phyloP scores from a whole-genome alignment of 2,113 vertebrate genomes.

The Sinosuthora webbiana region DNA sequence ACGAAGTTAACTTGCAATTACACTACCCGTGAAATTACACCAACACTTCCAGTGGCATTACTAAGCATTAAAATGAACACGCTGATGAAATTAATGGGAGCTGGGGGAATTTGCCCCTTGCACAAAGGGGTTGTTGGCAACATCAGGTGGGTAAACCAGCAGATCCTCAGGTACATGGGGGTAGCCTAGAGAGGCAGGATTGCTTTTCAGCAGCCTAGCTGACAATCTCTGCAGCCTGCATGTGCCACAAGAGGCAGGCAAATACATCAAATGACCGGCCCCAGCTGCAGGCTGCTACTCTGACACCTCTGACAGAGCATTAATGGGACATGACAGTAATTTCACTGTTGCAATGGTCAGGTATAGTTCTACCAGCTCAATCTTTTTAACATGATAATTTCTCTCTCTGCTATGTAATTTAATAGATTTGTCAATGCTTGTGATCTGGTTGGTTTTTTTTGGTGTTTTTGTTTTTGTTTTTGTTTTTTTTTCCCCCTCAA shows the following conservation, averaged over 20 bases:
- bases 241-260: background rate
- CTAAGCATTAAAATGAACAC: background rate
- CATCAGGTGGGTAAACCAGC: background rate
- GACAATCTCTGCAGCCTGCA: background rate
- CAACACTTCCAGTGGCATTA: conserved; percentile 6
- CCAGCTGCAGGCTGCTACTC: background rate
- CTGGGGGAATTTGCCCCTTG: background rate
- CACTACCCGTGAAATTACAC: conserved; percentile 43
- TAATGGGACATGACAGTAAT: background rate
- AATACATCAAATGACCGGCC: background rate
- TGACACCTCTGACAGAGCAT: conserved; percentile 3
- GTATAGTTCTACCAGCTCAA: background rate
- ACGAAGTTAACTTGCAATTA: conserved; percentile 49
- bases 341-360: background rate
- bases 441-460: no score
- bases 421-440: background rate
- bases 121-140: background rate
- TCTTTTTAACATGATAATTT: background rate
- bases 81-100: background rate
- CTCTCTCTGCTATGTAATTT: background rate
- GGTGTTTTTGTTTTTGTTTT: background rate
- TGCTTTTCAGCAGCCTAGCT: background rate
- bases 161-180: background rate
- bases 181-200: background rate
- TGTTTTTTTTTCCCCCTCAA: no score